These are phyloP conservation scores for Augochlora pura DNA, from an alignment of 1,140 invertebrate genomes.

Conservation along the genomic window DNA sequence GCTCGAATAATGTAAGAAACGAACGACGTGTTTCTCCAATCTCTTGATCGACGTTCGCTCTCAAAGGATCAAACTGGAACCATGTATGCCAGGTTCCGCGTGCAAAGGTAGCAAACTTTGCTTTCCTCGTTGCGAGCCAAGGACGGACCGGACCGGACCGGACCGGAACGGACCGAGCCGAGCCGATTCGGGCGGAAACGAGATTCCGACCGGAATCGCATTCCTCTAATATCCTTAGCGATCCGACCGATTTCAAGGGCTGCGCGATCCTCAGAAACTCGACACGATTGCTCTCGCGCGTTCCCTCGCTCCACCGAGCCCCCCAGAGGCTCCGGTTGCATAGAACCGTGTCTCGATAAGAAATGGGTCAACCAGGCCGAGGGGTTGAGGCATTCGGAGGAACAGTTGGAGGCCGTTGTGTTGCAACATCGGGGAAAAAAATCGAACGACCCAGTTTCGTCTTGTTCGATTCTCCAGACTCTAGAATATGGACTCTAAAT, in stretches of 20 bases:
- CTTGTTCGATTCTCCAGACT: neutral
- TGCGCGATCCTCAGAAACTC: neutral
- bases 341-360: neutral
- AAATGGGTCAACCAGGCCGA: neutral
- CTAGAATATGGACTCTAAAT: no score
- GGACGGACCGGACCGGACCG: no score
- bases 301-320: neutral
- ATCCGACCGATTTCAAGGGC: neutral
- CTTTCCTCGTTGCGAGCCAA: no score
- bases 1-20: no score
- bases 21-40: no score
- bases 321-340: neutral
- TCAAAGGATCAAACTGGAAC: no score
- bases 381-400: neutral
- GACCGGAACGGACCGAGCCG: no score
- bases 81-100: no score
- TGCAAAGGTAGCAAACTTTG: no score
- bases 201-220: neutral
- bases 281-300: no score
- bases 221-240: neutral
- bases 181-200: no score
- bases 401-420: neutral
- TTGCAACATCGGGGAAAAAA: conserved; percentile 7
- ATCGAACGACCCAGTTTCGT: conserved; percentile 28
- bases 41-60: no score